These are phyloP conservation scores for Bellardia pandia DNA, from an alignment of 2,888 invertebrate species.

Conservation along the genomic window DNA sequence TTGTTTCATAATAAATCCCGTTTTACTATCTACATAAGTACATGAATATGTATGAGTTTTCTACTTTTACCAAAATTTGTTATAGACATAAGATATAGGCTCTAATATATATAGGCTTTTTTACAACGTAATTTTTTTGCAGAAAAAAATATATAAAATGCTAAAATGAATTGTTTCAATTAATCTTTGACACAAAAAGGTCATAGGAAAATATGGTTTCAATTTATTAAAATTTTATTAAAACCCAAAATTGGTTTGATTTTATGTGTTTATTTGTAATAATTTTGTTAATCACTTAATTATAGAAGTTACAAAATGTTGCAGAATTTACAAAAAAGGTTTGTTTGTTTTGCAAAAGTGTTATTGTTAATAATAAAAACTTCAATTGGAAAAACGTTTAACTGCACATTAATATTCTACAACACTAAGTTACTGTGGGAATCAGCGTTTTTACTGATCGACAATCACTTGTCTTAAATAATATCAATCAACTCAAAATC, in stretches of 20 bases:
- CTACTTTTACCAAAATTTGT: background rate
- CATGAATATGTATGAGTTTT: background rate
- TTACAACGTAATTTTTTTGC: background rate
- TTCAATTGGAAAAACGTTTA: too few relatives aligned
- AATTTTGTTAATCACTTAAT: background rate
- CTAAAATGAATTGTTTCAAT: constrained; percentile 8
- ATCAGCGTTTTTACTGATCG: too few relatives aligned
- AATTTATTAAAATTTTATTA: background rate
- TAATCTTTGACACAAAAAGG: constrained; percentile 8
- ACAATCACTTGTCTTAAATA: too few relatives aligned
- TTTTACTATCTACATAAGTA: background rate
- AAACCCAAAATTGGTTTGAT: background rate
- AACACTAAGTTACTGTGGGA: too few relatives aligned
- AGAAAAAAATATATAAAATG: background rate
- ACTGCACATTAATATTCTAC: too few relatives aligned
- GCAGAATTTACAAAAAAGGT: too few relatives aligned
- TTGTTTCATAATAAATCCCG: background rate
- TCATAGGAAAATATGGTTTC: background rate
- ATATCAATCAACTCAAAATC: too few relatives aligned
- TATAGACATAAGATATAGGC: background rate
- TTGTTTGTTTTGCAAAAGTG: too few relatives aligned
- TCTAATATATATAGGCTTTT: background rate
- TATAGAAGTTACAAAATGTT: too few relatives aligned
- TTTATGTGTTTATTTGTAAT: background rate
- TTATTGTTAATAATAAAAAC: too few relatives aligned